Conservation (phyloP, 2,113 vertebrate species). For the Shinisaurus crocodilurus region DNA sequence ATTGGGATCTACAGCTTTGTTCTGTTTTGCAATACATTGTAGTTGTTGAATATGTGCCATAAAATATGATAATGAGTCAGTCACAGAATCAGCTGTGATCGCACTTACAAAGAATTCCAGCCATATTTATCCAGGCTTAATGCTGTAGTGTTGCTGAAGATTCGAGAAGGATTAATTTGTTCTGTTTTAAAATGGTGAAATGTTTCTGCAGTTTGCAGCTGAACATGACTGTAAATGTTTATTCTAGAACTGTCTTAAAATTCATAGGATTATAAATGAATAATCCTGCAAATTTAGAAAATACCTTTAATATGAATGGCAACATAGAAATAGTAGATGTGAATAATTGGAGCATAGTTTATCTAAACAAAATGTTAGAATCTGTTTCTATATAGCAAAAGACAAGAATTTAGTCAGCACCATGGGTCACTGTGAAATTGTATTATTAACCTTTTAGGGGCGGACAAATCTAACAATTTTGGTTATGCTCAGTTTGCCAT, state of each 20-base stretch:
- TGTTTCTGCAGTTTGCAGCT: constrained; percentile 61
- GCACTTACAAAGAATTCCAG: constrained; percentile 71
- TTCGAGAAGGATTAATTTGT: constrained; percentile 72
- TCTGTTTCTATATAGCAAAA: not conserved
- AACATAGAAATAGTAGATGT: not conserved
- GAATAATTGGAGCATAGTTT: not conserved
- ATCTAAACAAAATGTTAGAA: not conserved
- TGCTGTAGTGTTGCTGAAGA: constrained; percentile 62
- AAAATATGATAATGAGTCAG: constrained; percentile 72
- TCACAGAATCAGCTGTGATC: constrained; percentile 77
- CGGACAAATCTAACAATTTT: too few species aligned
- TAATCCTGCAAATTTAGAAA: not conserved
- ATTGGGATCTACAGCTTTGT: constrained; percentile 70
- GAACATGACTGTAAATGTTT: constrained; percentile 64
- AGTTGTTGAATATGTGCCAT: constrained; percentile 71
- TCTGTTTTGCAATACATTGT: constrained; percentile 73
- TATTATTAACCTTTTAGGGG: too few species aligned
- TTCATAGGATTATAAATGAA: constrained; percentile 25
- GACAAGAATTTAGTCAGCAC: not conserved
- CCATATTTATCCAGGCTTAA: constrained; percentile 66
- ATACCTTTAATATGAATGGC: not conserved
- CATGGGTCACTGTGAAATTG: not conserved
- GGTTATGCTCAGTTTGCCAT: too few species aligned
- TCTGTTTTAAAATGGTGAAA: constrained; percentile 67
- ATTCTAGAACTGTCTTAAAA: constrained; percentile 46